Conservation (phyloP, 2,113 vertebrate genomes). For the Spizaetus ornatus region DNA sequence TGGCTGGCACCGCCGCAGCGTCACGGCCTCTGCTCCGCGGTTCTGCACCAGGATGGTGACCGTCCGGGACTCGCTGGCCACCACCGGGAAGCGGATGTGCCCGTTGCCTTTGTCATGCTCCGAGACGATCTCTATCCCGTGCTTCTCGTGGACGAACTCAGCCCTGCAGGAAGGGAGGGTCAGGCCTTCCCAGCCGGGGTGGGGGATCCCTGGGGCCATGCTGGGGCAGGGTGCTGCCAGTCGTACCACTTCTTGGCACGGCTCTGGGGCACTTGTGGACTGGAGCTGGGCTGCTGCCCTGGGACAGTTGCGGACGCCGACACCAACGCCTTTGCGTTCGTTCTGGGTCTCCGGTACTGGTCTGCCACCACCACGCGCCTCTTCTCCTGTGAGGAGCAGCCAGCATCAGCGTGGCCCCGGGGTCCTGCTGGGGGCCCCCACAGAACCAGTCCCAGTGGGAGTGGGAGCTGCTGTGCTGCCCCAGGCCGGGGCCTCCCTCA, state of each 20-base stretch:
- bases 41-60: constrained; percentile 78
- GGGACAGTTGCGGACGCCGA: accelerated
- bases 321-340: accelerated
- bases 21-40: constrained; percentile 53
- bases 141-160: constrained; percentile 73
- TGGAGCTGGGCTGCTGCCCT: background rate
- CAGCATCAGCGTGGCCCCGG: accelerated
- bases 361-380: background rate
- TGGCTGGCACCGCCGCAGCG: constrained; percentile 72
- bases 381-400: background rate
- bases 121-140: constrained; percentile 73
- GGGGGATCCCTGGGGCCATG: accelerated
- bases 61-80: background rate
- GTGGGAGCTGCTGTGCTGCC: accelerated
- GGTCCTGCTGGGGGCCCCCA: background rate
- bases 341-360: constrained; percentile 22
- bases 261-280: background rate
- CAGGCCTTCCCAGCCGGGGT: accelerated
- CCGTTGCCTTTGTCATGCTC: constrained; percentile 54
- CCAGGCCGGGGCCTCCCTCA: background rate
- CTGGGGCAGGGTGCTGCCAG: background rate
- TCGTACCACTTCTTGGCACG: background rate
- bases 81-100: constrained; percentile 69
- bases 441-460: background rate
- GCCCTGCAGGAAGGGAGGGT: background rate